Conservation (phyloP, 2,797 vertebrate genomes). For the Sebastes minor region DNA sequence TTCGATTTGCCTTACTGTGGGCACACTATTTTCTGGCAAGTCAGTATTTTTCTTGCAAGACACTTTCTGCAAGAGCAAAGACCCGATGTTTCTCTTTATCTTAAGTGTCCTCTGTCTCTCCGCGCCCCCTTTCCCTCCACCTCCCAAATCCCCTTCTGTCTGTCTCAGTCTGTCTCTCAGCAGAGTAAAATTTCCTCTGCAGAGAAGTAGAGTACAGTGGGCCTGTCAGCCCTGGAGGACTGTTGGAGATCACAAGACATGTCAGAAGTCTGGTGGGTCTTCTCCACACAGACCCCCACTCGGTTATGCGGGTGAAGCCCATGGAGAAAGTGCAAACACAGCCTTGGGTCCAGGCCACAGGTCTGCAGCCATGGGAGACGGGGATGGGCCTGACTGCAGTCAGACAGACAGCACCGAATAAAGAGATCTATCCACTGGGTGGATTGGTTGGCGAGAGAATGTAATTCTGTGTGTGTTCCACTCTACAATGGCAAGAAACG, state of each 20-base stretch:
- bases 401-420: constrained; percentile 52
- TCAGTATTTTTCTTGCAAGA: constrained; percentile 42
- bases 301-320: constrained; percentile 65
- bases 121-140: not conserved
- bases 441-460: constrained; percentile 49
- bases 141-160: constrained; percentile 24
- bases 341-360: constrained; percentile 60
- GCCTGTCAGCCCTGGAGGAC: constrained; percentile 59
- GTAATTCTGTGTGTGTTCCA: constrained; percentile 53
- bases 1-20: constrained; percentile 38
- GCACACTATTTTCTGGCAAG: constrained; percentile 31
- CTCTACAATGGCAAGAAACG: constrained; percentile 42
- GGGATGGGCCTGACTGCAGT: constrained; percentile 49
- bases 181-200: constrained; percentile 36
- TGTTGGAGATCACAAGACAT: constrained; percentile 61
- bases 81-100: constrained; percentile 24
- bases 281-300: constrained; percentile 59
- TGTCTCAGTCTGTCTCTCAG: constrained; percentile 6
- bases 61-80: constrained; percentile 29
- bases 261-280: constrained; percentile 66
- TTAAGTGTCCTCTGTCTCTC: not conserved
- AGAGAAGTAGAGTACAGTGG: constrained; percentile 44
- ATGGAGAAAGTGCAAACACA: constrained; percentile 64
- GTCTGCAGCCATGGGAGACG: constrained; percentile 43
- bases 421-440: constrained; percentile 53